phyloP scores from a whole-genome alignment of 2,797 vertebrate species.

The Gobionotothen gibberifrons region DNA sequence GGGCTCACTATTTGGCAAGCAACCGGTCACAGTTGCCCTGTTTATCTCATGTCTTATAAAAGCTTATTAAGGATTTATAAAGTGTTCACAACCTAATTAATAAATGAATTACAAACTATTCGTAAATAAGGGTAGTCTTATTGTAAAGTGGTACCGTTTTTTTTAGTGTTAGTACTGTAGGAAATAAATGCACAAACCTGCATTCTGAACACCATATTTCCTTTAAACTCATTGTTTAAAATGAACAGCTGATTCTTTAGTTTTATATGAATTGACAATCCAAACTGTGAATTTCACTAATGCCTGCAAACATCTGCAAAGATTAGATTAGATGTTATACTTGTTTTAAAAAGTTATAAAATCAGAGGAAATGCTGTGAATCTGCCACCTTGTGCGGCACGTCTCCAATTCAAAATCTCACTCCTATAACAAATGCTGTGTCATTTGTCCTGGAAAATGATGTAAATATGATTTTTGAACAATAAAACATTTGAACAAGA shows the following conservation, averaged over 20 bases:
- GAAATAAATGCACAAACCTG: neutral
- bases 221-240: neutral
- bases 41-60: too few species aligned
- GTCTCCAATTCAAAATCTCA: conserved; percentile 9
- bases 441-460: conserved; percentile 16
- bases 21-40: too few species aligned
- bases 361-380: neutral
- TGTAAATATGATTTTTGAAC: conserved; percentile 65
- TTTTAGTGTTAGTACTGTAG: neutral
- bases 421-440: conserved; percentile 7
- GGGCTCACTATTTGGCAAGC: too few species aligned
- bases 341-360: neutral
- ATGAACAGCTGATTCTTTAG: neutral
- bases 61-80: too few species aligned
- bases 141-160: too few species aligned
- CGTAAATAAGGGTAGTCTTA: too few species aligned
- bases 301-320: neutral
- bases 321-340: neutral
- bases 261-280: neutral
- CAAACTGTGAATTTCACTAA: neutral
- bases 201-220: neutral
- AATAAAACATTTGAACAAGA: conserved; percentile 51
- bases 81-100: too few species aligned
- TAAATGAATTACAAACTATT: too few species aligned
- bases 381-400: neutral